phyloP scores from a whole-genome alignment of 2,888 invertebrate species.

The Metopia argyrocephala region DNA sequence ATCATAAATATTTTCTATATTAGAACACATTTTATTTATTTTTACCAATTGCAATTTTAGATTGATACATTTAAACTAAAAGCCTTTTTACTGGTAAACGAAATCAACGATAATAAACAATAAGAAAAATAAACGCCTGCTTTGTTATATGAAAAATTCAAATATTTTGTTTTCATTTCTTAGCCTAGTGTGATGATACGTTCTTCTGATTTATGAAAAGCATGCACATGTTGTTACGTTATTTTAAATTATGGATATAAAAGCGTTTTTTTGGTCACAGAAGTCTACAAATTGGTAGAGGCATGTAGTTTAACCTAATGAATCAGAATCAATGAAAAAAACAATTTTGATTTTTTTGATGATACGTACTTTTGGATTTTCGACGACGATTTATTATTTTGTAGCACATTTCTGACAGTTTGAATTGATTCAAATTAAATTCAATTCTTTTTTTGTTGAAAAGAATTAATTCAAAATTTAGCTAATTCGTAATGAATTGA shows the following conservation, averaged over 20 bases:
- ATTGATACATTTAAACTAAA: too few relatives aligned
- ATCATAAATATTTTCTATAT: not conserved
- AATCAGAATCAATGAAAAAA: not conserved
- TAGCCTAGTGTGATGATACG: not conserved
- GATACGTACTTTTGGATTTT: not conserved
- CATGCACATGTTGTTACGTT: not conserved
- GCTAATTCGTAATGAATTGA: too few relatives aligned
- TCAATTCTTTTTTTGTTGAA: too few relatives aligned
- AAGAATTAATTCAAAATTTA: too few relatives aligned
- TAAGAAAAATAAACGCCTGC: not conserved
- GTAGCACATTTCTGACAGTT: too few relatives aligned
- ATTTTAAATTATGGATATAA: not conserved
- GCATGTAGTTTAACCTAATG: too few relatives aligned
- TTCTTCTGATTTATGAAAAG: not conserved
- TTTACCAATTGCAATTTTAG: not conserved
- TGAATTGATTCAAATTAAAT: too few relatives aligned
- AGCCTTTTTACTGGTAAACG: too few relatives aligned
- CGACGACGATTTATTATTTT: not conserved
- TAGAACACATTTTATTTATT: not conserved
- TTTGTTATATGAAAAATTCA: not conserved
- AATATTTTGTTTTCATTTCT: too few relatives aligned
- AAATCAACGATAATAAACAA: too few relatives aligned
- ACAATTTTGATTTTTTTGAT: not conserved
- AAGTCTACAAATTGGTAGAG: too few relatives aligned
- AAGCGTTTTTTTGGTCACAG: not conserved